These are phyloP conservation scores for Luidia sarsii DNA, from an alignment of 53 echinoderm and acorn worm genomes.

Conservation along the genomic window DNA sequence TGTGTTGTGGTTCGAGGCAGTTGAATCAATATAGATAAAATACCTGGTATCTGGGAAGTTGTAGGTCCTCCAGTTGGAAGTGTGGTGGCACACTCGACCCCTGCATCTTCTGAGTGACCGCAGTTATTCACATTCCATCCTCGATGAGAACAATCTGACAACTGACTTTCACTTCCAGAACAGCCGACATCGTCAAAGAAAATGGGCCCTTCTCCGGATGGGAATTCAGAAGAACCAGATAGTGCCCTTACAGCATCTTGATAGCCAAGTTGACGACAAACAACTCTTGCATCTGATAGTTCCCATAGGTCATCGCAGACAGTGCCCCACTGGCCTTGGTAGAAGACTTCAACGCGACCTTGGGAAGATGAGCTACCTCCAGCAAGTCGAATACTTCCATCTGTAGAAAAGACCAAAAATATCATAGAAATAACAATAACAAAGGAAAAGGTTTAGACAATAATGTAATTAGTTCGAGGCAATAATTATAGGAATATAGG, in stretches of 20 bases:
- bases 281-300: conserved; percentile 31
- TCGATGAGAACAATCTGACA: conserved; percentile 11
- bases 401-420: too few relatives aligned
- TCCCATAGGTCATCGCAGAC: conserved; percentile 6
- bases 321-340: background rate
- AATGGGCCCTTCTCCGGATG: background rate
- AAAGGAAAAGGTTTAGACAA: too few relatives aligned
- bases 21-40: too few relatives aligned
- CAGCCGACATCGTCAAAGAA: conserved; percentile 28
- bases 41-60: background rate
- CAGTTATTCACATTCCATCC: conserved; percentile 37
- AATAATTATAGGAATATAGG: too few relatives aligned
- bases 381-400: conserved; percentile 2
- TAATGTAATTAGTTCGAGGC: too few relatives aligned
- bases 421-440: background rate
- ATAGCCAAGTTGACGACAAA: conserved; percentile 39
- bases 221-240: background rate
- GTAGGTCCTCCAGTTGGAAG: background rate
- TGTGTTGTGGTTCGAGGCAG: too few relatives aligned
- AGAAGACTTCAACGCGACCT: conserved; percentile 32
- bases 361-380: background rate
- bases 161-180: background rate
- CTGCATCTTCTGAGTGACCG: conserved; percentile 40
- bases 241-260: background rate
- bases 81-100: conserved; percentile 1